Evolutionary conservation across 2,888 invertebrate species (phyloP), one percentile per base, ranked within the genome.

Genomic region (Clitarchus hookeri): DNA sequence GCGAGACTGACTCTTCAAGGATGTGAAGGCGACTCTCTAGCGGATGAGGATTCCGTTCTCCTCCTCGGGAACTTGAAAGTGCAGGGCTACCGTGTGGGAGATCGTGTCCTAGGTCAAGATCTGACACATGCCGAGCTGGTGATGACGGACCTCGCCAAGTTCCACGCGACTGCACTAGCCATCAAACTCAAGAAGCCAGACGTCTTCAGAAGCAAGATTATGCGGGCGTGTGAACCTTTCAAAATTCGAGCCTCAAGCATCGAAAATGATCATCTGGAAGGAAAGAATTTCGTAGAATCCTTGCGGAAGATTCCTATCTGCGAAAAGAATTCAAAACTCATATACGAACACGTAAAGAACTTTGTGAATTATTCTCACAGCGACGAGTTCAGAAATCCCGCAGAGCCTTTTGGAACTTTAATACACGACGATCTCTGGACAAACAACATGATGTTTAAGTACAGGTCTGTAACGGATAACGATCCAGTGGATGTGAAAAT

Each of bases 401-500:
- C 87, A 11, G 92, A 93, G 44, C 91, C 92, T 0, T 94, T 93
- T 91, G 92, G 92, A 0, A 93, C 93, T 0, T 91, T 94, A 27
- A 91, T 92, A 0, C 94, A 94, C 88, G 91, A 92, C 0, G 94
- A 94, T 89, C 92, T 93, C 84, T 94, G 94, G 94, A 92, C 93
- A 23, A 94, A 94, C 89, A 94, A 94, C 88, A 91, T 94, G 0
- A 92, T 94, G 92, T 90, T 94, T 19, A 91, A 92, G 86, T 91
- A 91, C 86, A 92, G 93, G 90, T 89, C 88, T 53, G 27, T 87
- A 26, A 36, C 44, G 13, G 83, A 84, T n/a, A 12, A 82, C 13
- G 23, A 90, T n/a, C 92, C 93, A 0, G 89, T 91, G 0, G 91
- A 92, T 87, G 90, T 94, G 3, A 94, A 94, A 90, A 92, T 94